Base-by-base conservation (phyloP, 2,113 vertebrate species). In the Pangasianodon gigas region DNA sequence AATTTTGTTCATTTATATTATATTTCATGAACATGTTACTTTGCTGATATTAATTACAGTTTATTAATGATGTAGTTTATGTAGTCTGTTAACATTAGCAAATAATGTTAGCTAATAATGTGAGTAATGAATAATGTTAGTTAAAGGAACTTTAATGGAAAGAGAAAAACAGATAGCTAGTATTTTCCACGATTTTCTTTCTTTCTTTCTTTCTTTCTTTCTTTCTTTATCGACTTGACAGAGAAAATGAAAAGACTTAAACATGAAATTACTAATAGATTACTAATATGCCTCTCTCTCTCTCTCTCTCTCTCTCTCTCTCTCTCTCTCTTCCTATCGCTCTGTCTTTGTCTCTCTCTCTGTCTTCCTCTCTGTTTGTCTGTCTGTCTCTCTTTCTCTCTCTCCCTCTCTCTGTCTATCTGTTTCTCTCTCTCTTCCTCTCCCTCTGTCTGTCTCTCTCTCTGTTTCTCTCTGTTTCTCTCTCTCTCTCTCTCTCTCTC, bases 131-230 rank as follows among this genome's bases (percentile, higher is more conserved):
- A 4, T 48, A 48, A 48, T 6, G 26, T 65, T 65, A 62, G 60
- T 62, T 62, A 65, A 9, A 65, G 60, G 26, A 65, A 29, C 26
- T 60, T 60, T 56, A 56, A 56, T 56, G 54, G 2, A 56, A 24
- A 60, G 0, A 60, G 6, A 60, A 19, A 58, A 58, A 58, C 56
- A 58, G 19, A 21, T 5, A 21, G 18, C 8, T 58, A 58, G 16
- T 58, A 65, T 14, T 32, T 32, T 69, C 11, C 3, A 13, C 29
- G 44, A 37, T 37, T 37, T 37, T 37, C 37, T 37, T 26, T n/a
- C 41, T 87, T 69, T 87, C 74, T 89, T 26, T n/a, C 41, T 87
- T 69, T 87, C 74, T 89, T 56, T 86, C 77, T 90, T 81, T 85
- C 32, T 37, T 41, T 41, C 32, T n/a, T 71, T 32, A 26, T 67